Evolutionary conservation across 2,888 invertebrate genomes (phyloP).

Genomic region (Orgyia antiqua): DNA sequence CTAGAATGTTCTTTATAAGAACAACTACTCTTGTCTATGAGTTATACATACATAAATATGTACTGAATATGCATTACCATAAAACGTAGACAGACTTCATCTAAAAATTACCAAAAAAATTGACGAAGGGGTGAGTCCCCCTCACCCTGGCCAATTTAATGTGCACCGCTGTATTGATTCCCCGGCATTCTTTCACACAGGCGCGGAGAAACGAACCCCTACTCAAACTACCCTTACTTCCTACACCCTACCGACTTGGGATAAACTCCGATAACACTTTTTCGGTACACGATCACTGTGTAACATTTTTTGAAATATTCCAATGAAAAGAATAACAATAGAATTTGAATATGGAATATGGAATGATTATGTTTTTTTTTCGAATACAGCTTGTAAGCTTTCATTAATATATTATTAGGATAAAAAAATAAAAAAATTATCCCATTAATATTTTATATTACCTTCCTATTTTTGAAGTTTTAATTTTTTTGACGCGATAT

Average conservation of each 20-base stretch:
- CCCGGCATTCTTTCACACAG: constrained; percentile 75
- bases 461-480: too few relatives aligned
- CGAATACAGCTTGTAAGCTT: too few relatives aligned
- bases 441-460: too few relatives aligned
- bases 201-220: constrained; percentile 46
- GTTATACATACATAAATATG: too few relatives aligned
- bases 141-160: constrained; percentile 66
- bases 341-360: too few relatives aligned
- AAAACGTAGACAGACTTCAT: constrained; percentile 18
- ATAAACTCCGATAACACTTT: constrained; percentile 61
- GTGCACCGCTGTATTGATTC: constrained; percentile 75
- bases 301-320: constrained; percentile 4
- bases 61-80: constrained; percentile 10
- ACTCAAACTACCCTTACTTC: constrained; percentile 20
- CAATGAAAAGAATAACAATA: neutral
- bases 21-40: too few relatives aligned
- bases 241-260: constrained; percentile 43
- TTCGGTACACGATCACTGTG: constrained; percentile 37
- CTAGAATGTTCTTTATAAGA: too few relatives aligned
- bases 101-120: constrained; percentile 44
- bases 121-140: constrained; percentile 37
- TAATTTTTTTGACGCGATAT: too few relatives aligned
- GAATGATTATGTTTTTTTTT: too few relatives aligned
- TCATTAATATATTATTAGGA: too few relatives aligned
- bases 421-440: too few relatives aligned